Conservation (phyloP, 2,797 vertebrate species). For the Halcyon badia region DNA sequence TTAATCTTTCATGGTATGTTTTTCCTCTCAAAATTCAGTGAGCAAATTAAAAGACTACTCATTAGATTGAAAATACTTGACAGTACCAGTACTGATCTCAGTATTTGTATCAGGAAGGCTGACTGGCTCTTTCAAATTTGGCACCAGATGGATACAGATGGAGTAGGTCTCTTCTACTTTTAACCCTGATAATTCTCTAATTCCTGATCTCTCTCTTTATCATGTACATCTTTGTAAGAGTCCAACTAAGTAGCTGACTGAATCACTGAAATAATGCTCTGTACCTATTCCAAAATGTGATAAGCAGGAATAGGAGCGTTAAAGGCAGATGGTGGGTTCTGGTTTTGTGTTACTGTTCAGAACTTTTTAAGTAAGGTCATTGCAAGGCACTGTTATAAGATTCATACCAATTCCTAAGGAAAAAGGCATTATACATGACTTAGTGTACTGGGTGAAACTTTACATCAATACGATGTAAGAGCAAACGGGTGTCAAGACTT, state of each 20-base stretch:
- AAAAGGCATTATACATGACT: not conserved
- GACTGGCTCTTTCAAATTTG: not conserved
- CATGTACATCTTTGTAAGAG: not conserved
- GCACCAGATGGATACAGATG: not conserved
- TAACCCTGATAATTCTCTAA: not conserved
- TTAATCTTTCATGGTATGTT: not conserved
- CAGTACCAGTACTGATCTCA: not conserved
- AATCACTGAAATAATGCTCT: not conserved
- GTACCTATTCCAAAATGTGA: not conserved
- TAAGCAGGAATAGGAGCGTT: not conserved
- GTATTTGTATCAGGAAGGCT: not conserved
- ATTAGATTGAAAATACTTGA: not conserved
- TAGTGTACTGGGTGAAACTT: not conserved
- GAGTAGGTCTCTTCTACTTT: not conserved
- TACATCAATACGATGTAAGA: not conserved
- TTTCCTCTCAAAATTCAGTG: not conserved
- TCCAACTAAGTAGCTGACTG: not conserved
- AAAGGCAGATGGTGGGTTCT: not conserved
- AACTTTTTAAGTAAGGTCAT: not conserved
- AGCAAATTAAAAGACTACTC: not conserved
- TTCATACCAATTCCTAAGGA: not conserved
- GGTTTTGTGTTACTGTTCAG: not conserved
- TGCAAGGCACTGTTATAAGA: not conserved
- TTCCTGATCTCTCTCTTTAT: not conserved
- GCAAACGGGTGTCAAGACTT: not conserved